These are phyloP conservation scores for Cnemophilus loriae DNA, from an alignment of 2,113 vertebrate species.

Conservation along the genomic window DNA sequence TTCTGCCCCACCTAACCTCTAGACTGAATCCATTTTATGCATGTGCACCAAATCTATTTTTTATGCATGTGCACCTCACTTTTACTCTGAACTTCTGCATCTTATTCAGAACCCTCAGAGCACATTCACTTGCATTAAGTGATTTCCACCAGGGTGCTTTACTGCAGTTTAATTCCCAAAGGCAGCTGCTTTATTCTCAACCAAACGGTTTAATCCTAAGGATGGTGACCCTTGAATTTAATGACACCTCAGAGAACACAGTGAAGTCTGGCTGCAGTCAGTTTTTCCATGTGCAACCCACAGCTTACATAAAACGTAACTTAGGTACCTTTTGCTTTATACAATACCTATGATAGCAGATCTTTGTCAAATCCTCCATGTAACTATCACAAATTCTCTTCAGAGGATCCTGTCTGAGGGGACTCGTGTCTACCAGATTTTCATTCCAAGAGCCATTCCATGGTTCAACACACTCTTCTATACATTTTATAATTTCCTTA, in stretches of 20 bases:
- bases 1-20: neutral
- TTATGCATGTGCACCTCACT: fast-evolving
- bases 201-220: neutral
- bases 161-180: neutral
- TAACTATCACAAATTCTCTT: conserved; percentile 79
- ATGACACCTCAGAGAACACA: neutral
- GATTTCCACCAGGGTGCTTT: neutral
- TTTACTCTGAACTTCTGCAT: neutral
- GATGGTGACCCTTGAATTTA: neutral
- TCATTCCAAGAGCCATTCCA: conserved; percentile 89
- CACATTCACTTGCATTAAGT: fast-evolving
- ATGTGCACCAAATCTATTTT: fast-evolving
- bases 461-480: conserved; percentile 86
- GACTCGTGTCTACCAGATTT: conserved; percentile 77
- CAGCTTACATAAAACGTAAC: neutral
- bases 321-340: neutral
- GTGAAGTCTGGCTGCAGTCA: neutral
- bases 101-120: neutral
- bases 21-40: neutral
- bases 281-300: neutral
- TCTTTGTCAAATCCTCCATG: conserved; percentile 83
- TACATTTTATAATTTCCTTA: conserved; percentile 85
- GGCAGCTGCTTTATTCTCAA: neutral
- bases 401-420: conserved; percentile 83
- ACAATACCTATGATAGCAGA: conserved; percentile 87